Evolutionary conservation across 2,113 vertebrate genomes (phyloP), one percentile per base, ranked within the genome.

Genomic region (Leptobrachium ailaonicum): DNA sequence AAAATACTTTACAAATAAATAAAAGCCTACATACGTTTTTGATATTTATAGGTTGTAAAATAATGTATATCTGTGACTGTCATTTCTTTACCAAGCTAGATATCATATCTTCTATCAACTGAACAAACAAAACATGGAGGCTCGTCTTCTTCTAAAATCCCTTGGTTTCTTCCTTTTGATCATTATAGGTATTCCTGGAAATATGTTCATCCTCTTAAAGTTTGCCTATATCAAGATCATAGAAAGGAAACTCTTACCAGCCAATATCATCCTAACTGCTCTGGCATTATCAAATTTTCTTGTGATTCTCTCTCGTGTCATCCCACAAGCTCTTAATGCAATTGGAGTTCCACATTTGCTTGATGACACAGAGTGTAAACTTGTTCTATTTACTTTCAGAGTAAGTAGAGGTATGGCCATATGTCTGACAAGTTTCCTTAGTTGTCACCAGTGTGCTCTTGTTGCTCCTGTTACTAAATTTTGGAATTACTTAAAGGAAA

Each of bases 391-490:
- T 41, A 77, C 66, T 2, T 82, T n/a, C n/a, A 68, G 44, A 44
- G 82, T n/a, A 53, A 77, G 70, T 11, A 53, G 82, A 11, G 75
- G 69, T 12, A 77, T 82, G 75, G 78, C 75, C 14, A 82, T 82
- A 14, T 77, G 69, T 41, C 2, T 78, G 1, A 82, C 82, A 42
- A 77, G 73, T 62, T 58, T 82, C 2, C 63, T 82, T 1, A 82
- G 75, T 6, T 73, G 75, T 32, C 68, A 82, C 68, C 82, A 82
- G 20, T 66, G 75, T 68, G 54, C 78, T 8, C 56, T 76, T 50
- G 43, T 82, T 63, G 60, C 81, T 54, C 81, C 81, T 0, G 54
- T 66, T 3, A 67, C 64, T n/a, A 50, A 32, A 32, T 32, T 32
- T 32, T 32, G 20, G 20, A n/a, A 32, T 32, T 32, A 32, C 20